Conservation (phyloP, 2,888 invertebrate genomes). For the Machimus rusticus region DNA sequence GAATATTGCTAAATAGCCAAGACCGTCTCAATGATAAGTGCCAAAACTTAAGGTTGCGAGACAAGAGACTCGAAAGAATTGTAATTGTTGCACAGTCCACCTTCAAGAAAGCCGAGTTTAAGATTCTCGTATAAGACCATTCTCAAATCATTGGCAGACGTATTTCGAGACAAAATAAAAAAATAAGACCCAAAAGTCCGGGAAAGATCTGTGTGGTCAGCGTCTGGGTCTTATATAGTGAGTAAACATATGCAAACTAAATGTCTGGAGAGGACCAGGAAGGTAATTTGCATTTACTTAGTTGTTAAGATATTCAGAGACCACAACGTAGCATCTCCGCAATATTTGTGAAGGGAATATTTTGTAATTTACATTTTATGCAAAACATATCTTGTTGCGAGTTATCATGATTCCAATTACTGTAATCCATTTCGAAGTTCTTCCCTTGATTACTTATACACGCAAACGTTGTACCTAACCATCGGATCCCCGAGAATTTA, state of each 20-base stretch:
- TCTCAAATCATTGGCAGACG: background rate
- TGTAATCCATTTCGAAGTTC: constrained; percentile 48
- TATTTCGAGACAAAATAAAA: background rate
- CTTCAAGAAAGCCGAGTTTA: background rate
- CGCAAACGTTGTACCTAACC: constrained; percentile 43
- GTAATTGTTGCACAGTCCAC: background rate
- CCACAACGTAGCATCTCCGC: constrained; percentile 17
- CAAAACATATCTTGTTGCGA: constrained; percentile 48
- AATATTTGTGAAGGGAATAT: constrained; percentile 36
- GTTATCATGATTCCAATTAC: constrained; percentile 50
- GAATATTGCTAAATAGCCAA: background rate
- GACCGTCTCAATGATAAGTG: background rate
- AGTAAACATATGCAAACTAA: constrained; percentile 36
- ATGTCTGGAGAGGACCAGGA: constrained; percentile 36
- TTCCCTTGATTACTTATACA: constrained; percentile 48
- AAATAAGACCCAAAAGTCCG: background rate
- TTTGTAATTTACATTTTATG: constrained; percentile 49
- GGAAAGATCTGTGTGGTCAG: constrained; percentile 24
- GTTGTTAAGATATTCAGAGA: constrained; percentile 35
- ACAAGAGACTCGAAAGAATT: background rate
- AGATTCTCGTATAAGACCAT: background rate
- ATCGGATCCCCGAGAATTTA: constrained; percentile 24
- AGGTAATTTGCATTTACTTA: constrained; percentile 36
- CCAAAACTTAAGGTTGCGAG: background rate
- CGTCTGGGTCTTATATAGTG: constrained; percentile 30